Percentiles rank a stretch among this genome's conserved stretches.
Conservation (phyloP, 2,113 vertebrate genomes). For the Seriola aureovittata region DNA sequence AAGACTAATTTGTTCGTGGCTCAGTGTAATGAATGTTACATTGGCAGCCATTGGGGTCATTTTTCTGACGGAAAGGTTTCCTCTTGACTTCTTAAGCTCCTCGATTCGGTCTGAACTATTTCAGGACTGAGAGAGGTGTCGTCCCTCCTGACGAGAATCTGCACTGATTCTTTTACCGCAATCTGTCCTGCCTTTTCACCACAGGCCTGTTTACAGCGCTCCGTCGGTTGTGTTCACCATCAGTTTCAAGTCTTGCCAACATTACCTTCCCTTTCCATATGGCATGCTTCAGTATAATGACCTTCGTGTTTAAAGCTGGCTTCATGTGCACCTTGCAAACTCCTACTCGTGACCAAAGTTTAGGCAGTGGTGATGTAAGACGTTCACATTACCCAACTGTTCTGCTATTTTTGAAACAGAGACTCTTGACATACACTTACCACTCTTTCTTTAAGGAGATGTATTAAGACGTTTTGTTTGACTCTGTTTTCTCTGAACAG, state of each 20-base stretch:
- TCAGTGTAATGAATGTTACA: constrained; percentile 1
- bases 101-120: background rate
- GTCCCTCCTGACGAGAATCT: background rate
- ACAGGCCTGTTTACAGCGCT: background rate
- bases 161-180: background rate
- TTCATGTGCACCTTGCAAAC: constrained; percentile 36
- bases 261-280: constrained; percentile 20
- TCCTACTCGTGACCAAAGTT: constrained; percentile 53
- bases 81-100: constrained; percentile 2
- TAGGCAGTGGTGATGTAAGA: constrained; percentile 57
- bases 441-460: background rate
- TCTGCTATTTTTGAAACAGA: constrained; percentile 42
- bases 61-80: background rate
- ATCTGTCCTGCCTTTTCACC: background rate
- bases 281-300: constrained; percentile 5
- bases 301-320: constrained; percentile 34
- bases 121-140: background rate
- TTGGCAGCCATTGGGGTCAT: background rate
- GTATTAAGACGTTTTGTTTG: background rate
- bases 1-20: background rate
- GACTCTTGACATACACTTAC: constrained; percentile 2
- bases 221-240: constrained; percentile 14
- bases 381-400: constrained; percentile 14
- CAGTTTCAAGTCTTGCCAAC: constrained; percentile 28
- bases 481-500: background rate